These are phyloP conservation scores for Cataglyphis altisquamis DNA, from an alignment of 2,888 invertebrate species.

Conservation along the genomic window DNA sequence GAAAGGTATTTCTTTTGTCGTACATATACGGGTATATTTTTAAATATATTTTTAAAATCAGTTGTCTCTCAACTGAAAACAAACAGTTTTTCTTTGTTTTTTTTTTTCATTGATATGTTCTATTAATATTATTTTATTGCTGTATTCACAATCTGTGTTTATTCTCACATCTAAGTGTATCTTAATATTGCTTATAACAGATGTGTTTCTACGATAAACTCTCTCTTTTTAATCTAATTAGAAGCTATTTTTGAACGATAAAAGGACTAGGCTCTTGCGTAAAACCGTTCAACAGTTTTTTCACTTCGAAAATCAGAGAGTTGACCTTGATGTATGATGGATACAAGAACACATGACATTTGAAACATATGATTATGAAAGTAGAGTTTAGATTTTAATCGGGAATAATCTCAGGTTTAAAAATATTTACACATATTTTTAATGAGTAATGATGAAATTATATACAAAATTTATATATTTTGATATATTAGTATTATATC, in stretches of 20 bases:
- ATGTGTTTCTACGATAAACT: background rate
- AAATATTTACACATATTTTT: background rate
- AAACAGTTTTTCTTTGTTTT: background rate
- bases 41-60: background rate
- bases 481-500: too few species aligned
- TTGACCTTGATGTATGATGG: conserved; percentile 17
- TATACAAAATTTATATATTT: background rate
- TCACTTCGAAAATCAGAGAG: conserved; percentile 26
- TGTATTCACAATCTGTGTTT: conserved; percentile 4
- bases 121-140: background rate
- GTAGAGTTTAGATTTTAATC: background rate
- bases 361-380: conserved; percentile 26
- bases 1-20: background rate
- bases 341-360: background rate
- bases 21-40: background rate
- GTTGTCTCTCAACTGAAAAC: background rate
- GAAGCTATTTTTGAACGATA: conserved; percentile 33
- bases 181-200: background rate
- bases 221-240: background rate
- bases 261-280: conserved; percentile 26
- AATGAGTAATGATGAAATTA: background rate
- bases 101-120: background rate
- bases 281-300: conserved; percentile 38
- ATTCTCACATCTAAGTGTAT: background rate
- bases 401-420: background rate